Evolutionary conservation across 2,888 invertebrate genomes (phyloP).

Genomic region (Xylophagus ater): DNA sequence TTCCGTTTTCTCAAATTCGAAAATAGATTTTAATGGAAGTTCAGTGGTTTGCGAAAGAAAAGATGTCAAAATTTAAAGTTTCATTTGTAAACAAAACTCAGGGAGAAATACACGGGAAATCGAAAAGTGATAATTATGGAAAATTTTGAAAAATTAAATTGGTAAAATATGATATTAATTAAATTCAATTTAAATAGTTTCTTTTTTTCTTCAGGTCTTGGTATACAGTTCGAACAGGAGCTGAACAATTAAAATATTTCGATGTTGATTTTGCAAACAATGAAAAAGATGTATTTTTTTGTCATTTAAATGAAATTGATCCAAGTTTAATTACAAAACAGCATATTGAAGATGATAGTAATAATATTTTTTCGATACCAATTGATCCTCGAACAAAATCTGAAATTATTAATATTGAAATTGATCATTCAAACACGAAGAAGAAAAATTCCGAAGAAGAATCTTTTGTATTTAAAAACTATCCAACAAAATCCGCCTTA

Average conservation of each 20-base stretch:
- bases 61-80: too few relatives aligned
- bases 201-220: slow-evolving; percentile 1
- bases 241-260: neutral
- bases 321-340: neutral
- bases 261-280: neutral
- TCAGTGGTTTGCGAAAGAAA: too few relatives aligned
- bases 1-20: too few relatives aligned
- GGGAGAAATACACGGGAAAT: too few relatives aligned
- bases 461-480: neutral
- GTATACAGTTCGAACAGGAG: neutral
- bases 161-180: too few relatives aligned
- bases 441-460: neutral
- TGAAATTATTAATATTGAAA: neutral
- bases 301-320: slow-evolving; percentile 3
- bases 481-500: neutral
- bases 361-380: neutral
- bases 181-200: too few relatives aligned
- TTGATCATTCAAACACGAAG: neutral
- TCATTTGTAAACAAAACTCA: too few relatives aligned
- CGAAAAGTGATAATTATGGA: too few relatives aligned
- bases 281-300: neutral
- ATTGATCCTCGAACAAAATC: neutral
- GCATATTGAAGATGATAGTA: neutral
- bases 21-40: too few relatives aligned
- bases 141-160: too few relatives aligned